Evolutionary conservation across 2,113 vertebrate species (phyloP).

Genomic region (Cygnus atratus): DNA sequence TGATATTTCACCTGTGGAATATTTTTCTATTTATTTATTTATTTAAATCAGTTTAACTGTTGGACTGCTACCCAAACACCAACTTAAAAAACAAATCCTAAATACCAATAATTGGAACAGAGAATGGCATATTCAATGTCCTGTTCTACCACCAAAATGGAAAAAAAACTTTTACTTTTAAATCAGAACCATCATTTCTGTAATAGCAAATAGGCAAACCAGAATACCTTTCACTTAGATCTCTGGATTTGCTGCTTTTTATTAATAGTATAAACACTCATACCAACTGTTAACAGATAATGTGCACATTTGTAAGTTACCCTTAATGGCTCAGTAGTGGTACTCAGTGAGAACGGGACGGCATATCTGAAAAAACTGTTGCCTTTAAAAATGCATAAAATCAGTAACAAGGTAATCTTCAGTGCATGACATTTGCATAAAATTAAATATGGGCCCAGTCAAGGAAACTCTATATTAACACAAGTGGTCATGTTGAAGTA

Average conservation of each 20-base stretch:
- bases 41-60: not conserved
- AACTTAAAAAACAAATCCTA: not conserved
- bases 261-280: not conserved
- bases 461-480: not conserved
- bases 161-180: not conserved
- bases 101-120: not conserved
- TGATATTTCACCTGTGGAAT: not conserved
- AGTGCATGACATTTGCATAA: not conserved
- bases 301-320: not conserved
- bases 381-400: slow-evolving; percentile 6
- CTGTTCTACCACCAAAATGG: not conserved
- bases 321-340: not conserved
- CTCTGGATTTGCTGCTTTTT: slow-evolving; percentile 4
- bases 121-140: not conserved
- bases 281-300: not conserved
- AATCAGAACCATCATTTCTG: not conserved
- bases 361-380: not conserved
- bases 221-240: not conserved
- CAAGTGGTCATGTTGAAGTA: not conserved
- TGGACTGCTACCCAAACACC: not conserved
- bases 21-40: not conserved
- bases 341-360: not conserved
- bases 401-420: not conserved
- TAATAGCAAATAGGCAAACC: not conserved
- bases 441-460: not conserved